A percentile compares a stretch with the other conserved stretches of the same genome.
phyloP scores from a whole-genome alignment of 2,888 invertebrate species.

The Chaetogeoica ovagalla region DNA sequence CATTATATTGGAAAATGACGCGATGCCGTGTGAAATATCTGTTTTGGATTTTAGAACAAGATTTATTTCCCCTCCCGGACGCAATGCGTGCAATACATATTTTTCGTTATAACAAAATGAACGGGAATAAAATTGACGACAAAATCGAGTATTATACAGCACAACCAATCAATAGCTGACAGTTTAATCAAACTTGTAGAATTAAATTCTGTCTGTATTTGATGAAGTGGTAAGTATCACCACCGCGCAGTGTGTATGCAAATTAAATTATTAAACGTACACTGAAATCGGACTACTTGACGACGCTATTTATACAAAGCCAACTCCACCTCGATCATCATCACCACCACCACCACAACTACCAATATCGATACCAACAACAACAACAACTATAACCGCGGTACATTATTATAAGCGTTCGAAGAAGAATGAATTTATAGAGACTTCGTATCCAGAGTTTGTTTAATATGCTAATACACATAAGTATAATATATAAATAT shows the following conservation, averaged over 20 bases:
- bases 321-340: background rate
- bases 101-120: background rate
- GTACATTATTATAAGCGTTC: constrained; percentile 5
- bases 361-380: background rate
- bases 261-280: constrained; percentile 38
- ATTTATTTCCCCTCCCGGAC: background rate
- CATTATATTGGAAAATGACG: background rate
- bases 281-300: constrained; percentile 36
- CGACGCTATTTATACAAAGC: constrained; percentile 34
- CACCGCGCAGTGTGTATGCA: constrained; percentile 34
- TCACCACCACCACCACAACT: background rate
- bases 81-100: too few relatives aligned
- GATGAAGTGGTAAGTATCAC: constrained; percentile 37
- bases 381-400: constrained; percentile 29
- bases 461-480: constrained; percentile 44
- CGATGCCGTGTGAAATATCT: background rate
- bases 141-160: background rate
- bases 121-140: constrained; percentile 23
- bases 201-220: constrained; percentile 31
- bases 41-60: background rate
- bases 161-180: constrained; percentile 36
- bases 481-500: background rate
- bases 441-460: constrained; percentile 37
- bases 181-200: constrained; percentile 51
- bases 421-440: constrained; percentile 26